A percentile compares a stretch with the other conserved stretches of the same genome.
Evolutionary conservation across 1,140 invertebrate genomes (phyloP).

Genomic region (Eurosta solidaginis): DNA sequence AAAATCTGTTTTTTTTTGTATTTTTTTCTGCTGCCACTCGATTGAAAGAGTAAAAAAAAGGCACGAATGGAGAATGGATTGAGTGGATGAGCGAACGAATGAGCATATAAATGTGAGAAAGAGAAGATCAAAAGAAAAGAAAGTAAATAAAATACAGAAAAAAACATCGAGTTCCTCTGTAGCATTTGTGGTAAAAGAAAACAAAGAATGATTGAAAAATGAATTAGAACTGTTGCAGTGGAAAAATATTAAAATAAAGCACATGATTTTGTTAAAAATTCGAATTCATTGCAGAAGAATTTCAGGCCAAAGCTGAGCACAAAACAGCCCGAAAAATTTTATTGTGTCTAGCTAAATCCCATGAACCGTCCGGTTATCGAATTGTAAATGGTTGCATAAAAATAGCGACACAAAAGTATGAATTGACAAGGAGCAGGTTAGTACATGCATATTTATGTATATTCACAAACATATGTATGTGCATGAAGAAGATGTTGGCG

Average conservation of each 20-base stretch:
- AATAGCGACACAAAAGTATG: no score
- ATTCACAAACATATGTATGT: neutral
- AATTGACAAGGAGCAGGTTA: no score
- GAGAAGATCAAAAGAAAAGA: neutral
- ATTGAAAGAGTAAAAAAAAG: neutral
- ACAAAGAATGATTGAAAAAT: neutral
- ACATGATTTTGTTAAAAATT: no score
- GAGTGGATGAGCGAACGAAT: neutral
- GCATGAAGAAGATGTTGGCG: neutral
- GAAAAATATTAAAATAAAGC: no score
- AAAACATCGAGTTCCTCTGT: constrained; percentile 19
- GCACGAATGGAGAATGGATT: neutral
- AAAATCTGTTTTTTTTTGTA: neutral
- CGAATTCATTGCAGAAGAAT: no score
- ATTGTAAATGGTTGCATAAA: no score
- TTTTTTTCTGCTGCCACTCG: neutral
- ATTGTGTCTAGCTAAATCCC: no score
- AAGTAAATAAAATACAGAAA: neutral
- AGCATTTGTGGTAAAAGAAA: neutral
- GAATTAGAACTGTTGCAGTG: no score
- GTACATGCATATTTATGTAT: no score
- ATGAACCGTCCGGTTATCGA: no score
- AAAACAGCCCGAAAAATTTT: no score
- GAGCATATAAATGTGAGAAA: neutral
- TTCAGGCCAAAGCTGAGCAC: no score